These are phyloP conservation scores for Rosalia funebris DNA, from an alignment of 2,888 invertebrate genomes.

Conservation along the genomic window DNA sequence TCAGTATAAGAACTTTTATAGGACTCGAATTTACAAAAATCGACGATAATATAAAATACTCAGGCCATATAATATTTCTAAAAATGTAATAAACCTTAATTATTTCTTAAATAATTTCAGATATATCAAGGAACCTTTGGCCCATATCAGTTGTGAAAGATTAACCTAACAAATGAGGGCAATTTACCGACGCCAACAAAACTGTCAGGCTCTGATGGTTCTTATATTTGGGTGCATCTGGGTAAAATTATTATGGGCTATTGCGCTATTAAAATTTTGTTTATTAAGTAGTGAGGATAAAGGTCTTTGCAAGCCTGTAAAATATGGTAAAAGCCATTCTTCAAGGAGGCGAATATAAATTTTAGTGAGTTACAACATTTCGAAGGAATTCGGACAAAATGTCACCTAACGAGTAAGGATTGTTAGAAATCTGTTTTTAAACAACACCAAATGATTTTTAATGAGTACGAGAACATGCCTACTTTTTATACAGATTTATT, in stretches of 20 bases:
- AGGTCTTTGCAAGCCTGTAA: background rate
- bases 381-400: background rate
- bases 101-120: too few relatives aligned
- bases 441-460: background rate
- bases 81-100: too few relatives aligned
- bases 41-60: too few relatives aligned
- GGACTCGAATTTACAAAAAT: too few relatives aligned
- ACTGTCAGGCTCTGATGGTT: background rate
- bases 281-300: background rate
- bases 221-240: background rate
- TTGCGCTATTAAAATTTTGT: background rate
- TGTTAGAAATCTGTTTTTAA: background rate
- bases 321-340: background rate
- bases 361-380: background rate
- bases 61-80: too few relatives aligned
- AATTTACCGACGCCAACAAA: background rate
- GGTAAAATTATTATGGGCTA: constrained; percentile 2
- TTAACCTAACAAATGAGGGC: too few relatives aligned
- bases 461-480: too few relatives aligned
- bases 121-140: too few relatives aligned
- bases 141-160: too few relatives aligned
- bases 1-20: too few relatives aligned
- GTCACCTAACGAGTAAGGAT: background rate
- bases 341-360: background rate
- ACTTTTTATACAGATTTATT: too few relatives aligned